Evolutionary conservation across 2,113 vertebrate species (phyloP).

Genomic region (Hirundichthys speculiger): DNA sequence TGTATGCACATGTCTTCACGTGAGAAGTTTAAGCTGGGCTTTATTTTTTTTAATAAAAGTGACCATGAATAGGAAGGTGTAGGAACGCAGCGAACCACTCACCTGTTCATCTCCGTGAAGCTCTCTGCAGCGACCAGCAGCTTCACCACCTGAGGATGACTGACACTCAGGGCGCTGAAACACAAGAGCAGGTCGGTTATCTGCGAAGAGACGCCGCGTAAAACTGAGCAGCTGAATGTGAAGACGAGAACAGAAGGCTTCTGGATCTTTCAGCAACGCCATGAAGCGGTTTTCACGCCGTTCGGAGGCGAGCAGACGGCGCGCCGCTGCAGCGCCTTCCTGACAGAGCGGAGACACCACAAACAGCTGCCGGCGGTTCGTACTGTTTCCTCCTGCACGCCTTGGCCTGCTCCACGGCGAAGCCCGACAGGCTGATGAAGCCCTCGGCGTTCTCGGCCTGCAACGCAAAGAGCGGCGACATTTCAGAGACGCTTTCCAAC

Average conservation of each 20-base stretch:
- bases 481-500: neutral
- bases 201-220: too few relatives aligned
- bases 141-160: slow-evolving; percentile 32
- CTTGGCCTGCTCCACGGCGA: slow-evolving; percentile 83
- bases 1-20: too few relatives aligned
- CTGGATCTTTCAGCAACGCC: too few relatives aligned
- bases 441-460: slow-evolving; percentile 92
- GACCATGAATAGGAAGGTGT: neutral
- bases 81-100: neutral
- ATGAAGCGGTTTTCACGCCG: too few relatives aligned
- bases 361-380: neutral
- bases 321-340: too few relatives aligned
- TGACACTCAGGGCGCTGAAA: slow-evolving; percentile 41
- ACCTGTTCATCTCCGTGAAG: slow-evolving; percentile 47
- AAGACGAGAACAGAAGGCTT: neutral
- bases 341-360: too few relatives aligned
- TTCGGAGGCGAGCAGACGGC: too few relatives aligned
- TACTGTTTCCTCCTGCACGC: slow-evolving; percentile 87
- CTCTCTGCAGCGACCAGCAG: slow-evolving; percentile 42
- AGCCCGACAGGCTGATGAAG: slow-evolving; percentile 87
- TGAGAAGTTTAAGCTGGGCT: too few relatives aligned
- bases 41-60: too few relatives aligned
- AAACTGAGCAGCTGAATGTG: neutral
- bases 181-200: neutral
- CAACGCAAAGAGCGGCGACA: slow-evolving; percentile 18